phyloP scores from a whole-genome alignment of 2,113 vertebrate species.

The Periophthalmus modestus region DNA sequence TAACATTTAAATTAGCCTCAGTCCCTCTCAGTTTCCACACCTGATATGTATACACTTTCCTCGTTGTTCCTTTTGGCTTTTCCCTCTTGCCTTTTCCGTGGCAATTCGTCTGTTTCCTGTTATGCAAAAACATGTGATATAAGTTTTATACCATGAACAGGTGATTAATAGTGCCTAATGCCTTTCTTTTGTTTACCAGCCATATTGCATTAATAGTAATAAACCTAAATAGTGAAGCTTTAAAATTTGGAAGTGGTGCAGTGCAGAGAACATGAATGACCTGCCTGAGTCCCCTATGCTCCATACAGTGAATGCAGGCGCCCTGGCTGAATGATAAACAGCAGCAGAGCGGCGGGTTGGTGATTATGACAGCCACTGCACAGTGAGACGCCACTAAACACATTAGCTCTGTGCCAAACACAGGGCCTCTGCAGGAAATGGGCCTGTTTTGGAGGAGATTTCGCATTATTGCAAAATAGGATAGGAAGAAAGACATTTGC shows the following conservation, averaged over 20 bases:
- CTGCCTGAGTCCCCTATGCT: not conserved
- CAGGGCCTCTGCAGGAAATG: not conserved
- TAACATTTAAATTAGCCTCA: not conserved
- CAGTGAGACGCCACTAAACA: conserved; percentile 13
- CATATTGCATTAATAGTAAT: not conserved
- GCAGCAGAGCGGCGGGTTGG: not conserved
- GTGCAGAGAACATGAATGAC: not conserved
- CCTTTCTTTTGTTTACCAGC: not conserved
- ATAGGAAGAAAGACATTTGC: not conserved
- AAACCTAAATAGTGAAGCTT: not conserved
- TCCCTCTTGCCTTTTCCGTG: not conserved
- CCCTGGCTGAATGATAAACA: conserved; percentile 16
- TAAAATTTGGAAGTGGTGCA: not conserved
- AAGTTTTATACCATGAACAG: not conserved
- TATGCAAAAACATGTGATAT: not conserved
- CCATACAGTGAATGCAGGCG: conserved; percentile 7
- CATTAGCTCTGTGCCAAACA: not conserved
- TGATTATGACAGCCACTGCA: not conserved
- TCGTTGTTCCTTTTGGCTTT: not conserved
- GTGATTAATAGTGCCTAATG: not conserved
- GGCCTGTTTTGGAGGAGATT: not conserved
- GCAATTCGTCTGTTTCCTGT: not conserved
- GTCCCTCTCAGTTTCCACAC: not conserved
- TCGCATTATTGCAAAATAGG: conserved; percentile 1
- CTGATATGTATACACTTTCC: conserved; percentile 1